Evolutionary conservation across 2,888 invertebrate genomes (phyloP).

Genomic region (Coelinius sp.): DNA sequence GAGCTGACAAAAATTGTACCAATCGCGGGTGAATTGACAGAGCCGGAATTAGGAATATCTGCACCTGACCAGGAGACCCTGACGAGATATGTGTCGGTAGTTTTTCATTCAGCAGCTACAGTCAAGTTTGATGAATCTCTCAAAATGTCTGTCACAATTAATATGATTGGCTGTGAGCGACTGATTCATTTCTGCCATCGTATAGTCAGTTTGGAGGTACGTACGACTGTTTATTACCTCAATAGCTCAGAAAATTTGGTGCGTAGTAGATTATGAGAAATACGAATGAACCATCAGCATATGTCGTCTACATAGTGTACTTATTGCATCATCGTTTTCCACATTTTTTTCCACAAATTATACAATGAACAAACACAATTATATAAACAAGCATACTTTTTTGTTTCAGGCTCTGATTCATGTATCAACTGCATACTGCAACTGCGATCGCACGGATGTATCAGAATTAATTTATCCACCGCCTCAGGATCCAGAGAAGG

Average conservation of each 20-base stretch:
- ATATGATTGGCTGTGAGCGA: conserved; percentile 81
- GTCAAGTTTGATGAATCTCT: conserved; percentile 86
- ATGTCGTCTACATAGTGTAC: too few species aligned
- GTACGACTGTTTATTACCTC: too few species aligned
- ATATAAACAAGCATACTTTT: too few species aligned
- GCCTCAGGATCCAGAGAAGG: conserved; percentile 72
- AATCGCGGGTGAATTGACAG: conserved; percentile 77
- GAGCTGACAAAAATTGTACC: conserved; percentile 77
- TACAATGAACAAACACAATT: too few species aligned
- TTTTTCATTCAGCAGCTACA: conserved; percentile 88
- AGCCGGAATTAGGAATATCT: conserved; percentile 75
- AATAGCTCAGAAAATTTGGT: too few species aligned
- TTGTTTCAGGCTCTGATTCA: conserved; percentile 75
- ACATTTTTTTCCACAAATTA: too few species aligned
- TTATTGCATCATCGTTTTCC: too few species aligned
- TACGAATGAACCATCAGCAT: too few species aligned
- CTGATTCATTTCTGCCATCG: conserved; percentile 80
- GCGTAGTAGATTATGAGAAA: too few species aligned
- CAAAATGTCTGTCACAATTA: conserved; percentile 81
- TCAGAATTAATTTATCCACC: conserved; percentile 75
- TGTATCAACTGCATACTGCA: conserved; percentile 82
- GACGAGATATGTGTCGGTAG: conserved; percentile 78
- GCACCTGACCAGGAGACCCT: conserved; percentile 72
- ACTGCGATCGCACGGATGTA: conserved; percentile 77
- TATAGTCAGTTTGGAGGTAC: conserved; percentile 79